phyloP scores from a whole-genome alignment of 2,113 vertebrate species.

The Phocoena sinus region DNA sequence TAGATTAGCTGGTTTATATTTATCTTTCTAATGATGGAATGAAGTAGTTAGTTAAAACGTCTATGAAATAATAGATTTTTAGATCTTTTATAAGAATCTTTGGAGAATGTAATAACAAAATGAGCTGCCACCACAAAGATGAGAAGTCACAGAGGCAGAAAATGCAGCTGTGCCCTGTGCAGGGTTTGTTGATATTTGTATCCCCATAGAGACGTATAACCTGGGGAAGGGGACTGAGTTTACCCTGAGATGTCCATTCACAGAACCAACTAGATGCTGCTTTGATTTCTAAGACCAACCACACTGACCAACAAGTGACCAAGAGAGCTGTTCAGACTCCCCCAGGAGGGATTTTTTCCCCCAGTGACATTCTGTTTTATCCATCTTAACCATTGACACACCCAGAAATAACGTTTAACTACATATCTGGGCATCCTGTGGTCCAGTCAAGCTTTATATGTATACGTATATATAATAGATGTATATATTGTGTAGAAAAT shows the following conservation, averaged over 20 bases:
- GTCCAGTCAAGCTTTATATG: background rate
- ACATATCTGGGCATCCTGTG: background rate
- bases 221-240: background rate
- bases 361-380: background rate
- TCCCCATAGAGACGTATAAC: too few species aligned
- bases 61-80: background rate
- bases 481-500: background rate
- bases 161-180: accelerated
- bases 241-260: background rate
- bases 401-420: background rate
- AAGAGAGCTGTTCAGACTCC: background rate
- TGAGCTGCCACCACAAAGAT: background rate
- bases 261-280: background rate
- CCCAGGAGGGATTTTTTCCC: accelerated
- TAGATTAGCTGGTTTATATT: background rate
- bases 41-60: background rate
- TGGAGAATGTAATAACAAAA: background rate
- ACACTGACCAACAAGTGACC: background rate
- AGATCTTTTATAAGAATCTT: background rate
- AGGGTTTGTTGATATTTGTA: background rate
- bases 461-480: background rate
- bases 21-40: background rate
- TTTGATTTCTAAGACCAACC: background rate
- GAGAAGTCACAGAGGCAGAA: background rate
- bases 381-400: background rate